Percentiles rank a stretch among this genome's conserved stretches.
Evolutionary conservation across 2,888 invertebrate genomes (phyloP).

Genomic region (Teinopalpus imperialis): DNA sequence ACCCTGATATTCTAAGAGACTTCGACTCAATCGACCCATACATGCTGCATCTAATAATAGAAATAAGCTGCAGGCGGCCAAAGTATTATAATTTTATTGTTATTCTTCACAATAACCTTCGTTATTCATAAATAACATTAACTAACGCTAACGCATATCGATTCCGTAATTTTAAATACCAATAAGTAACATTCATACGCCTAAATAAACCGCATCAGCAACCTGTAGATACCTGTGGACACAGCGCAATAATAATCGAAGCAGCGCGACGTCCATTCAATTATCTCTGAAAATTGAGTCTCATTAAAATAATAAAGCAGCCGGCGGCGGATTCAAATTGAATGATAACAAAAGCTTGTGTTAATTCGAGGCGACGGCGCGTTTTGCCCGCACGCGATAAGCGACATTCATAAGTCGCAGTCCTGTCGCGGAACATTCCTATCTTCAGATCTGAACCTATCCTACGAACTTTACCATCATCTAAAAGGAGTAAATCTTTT

Average conservation of each 20-base stretch:
- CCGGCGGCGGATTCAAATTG: slow-evolving; percentile 75
- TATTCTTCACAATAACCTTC: no score
- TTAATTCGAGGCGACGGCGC: slow-evolving; percentile 66
- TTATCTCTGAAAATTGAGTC: slow-evolving; percentile 78
- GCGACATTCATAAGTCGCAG: slow-evolving; percentile 32
- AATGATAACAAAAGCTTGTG: slow-evolving; percentile 78
- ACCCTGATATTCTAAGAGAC: no score
- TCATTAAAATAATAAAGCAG: slow-evolving; percentile 82
- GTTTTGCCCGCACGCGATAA: slow-evolving; percentile 44
- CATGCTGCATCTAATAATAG: no score
- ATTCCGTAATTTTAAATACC: no score
- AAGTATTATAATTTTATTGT: no score
- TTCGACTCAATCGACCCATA: no score
- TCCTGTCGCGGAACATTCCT: slow-evolving; percentile 8
- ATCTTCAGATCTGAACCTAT: slow-evolving; percentile 16
- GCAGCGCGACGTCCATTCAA: slow-evolving; percentile 70
- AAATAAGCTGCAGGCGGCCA: no score
- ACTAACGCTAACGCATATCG: no score
- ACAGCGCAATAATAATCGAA: slow-evolving; percentile 70
- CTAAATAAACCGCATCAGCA: slow-evolving; percentile 26
- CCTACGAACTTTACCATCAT: background rate
- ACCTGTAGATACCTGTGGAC: slow-evolving; percentile 42
- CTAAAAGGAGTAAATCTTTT: background rate
- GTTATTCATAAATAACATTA: no score
- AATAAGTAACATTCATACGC: slow-evolving; percentile 20